Base-by-base conservation (phyloP, 2,113 vertebrate genomes). In the Athene noctua region DNA sequence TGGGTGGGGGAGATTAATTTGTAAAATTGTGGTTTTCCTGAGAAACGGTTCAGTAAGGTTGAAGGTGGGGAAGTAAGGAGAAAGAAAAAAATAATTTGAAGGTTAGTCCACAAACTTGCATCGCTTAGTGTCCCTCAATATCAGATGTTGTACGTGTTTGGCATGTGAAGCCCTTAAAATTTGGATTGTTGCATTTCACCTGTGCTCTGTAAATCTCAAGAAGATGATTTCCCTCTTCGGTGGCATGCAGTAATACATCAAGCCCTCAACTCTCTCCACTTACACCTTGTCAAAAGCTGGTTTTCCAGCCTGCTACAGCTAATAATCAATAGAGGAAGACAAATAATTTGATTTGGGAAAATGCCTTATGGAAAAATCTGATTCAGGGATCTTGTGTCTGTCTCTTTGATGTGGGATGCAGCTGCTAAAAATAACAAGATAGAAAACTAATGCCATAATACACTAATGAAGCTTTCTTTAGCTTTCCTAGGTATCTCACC, bases 111-210 rank as follows among this genome's bases (percentile, higher is more conserved):
- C 32, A 49, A 5, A 42, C 38, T 70, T 52, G 2, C 20, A 36
- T 22, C 42, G 29, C 11, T 70, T 77, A 25, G 15, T 8, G 19
- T 44, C 23, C 65, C 20, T 67, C 57, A 47, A 2, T 11, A 6
- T n/a, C 15, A 4, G 10, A 77, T 10, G 17, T 38, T 0, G 0
- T 38, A 3, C 0, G 3, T 47, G 16, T 46, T 46, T 8, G 29
- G 25, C 25, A 14, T 7, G 18, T 7, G 25, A 77, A 19, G 6
- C 4, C 10, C 65, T 34, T 34, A 40, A 62, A 38, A 20, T 34
- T 8, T 9, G 10, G 20, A 3, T 47, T 34, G 18, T 7, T 61
- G 27, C n/a, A 3, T 54, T 63, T 86, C 61, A 51, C 6, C 54
- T 4, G 0, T 6, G n/a, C 10, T 34, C 26, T 38, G 25, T 13